Evolutionary conservation across 2,888 invertebrate genomes (phyloP), one percentile per base, ranked within the genome.

Genomic region (Eupithecia insigniata): DNA sequence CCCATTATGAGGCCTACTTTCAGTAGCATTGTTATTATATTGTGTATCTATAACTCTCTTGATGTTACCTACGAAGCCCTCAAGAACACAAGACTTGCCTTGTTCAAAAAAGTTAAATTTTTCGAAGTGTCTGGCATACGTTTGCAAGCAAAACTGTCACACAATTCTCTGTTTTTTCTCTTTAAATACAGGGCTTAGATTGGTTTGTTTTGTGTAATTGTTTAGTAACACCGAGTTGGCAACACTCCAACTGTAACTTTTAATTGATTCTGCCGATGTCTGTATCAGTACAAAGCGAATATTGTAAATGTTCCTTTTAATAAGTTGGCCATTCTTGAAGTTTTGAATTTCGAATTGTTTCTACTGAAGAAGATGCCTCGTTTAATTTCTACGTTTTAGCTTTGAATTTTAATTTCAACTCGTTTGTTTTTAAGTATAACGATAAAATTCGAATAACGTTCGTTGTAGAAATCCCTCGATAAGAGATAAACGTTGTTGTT

Each of bases 181-280:
- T 7, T 18, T 39, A 46, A 51, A 69, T 12, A 55, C 22, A 69
- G 12, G 28, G 64, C 32, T 69, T 51, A 30, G 12, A 62, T 61
- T 69, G 46, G 69, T 62, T 69, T 62, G 62, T 65, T 64, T 69
- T 65, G 51, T 39, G n/a, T 68, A 22, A 61, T 55, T 64, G 66
- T 71, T 66, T 60, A 66, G 70, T 43, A 4, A 66, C 65, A 70
- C 18, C 16, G 32, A 34, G 66, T 61, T 67, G 71, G 61, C 70
- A 66, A 66, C 65, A 58, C 55, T 70, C 70, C 70, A 70, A 66
- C 32, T 7, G 46, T 30, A 71, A 71, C 62, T 71, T 71, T 71
- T 71, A 71, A 71, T 71, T 71, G 71, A 67, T 71, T 67, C 64
- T 30, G 32, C 32, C 62, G 36, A 67, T 70, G 66, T 70, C 51